A percentile compares a stretch with the other conserved stretches of the same genome.
Evolutionary conservation across 2,113 vertebrate species (phyloP).

Genomic region (Rhinoptilus africanus): DNA sequence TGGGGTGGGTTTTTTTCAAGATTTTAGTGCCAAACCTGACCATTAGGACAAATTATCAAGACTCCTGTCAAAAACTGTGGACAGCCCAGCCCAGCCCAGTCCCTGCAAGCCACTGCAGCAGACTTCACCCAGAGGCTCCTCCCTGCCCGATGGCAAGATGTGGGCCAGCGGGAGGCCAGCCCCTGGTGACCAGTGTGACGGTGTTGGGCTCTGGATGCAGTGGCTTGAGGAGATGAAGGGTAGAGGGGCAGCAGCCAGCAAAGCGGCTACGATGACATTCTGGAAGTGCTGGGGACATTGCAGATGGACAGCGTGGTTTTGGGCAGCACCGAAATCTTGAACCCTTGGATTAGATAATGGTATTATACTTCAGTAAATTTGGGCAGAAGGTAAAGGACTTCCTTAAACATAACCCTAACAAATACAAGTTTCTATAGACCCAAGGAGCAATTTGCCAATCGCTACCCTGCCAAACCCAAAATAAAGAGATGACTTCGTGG

Average conservation of each 20-base stretch:
- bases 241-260: not conserved
- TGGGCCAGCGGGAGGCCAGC: fast-evolving
- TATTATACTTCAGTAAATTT: not conserved
- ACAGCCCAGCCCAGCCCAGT: not conserved
- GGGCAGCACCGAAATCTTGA: not conserved
- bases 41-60: not conserved
- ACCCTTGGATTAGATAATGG: not conserved
- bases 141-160: not conserved
- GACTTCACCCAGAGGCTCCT: not conserved
- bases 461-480: not conserved
- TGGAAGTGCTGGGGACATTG: not conserved
- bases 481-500: not conserved
- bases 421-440: not conserved
- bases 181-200: not conserved
- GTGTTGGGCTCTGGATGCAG: not conserved
- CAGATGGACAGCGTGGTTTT: not conserved
- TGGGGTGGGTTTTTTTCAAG: fast-evolving
- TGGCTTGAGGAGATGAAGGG: not conserved
- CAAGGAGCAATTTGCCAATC: not conserved
- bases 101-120: not conserved
- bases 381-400: not conserved
- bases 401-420: not conserved
- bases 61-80: not conserved
- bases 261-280: not conserved
- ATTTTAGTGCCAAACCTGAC: not conserved